Evolutionary conservation across 2,113 vertebrate genomes (phyloP).

Genomic region (Melierax canorus): DNA sequence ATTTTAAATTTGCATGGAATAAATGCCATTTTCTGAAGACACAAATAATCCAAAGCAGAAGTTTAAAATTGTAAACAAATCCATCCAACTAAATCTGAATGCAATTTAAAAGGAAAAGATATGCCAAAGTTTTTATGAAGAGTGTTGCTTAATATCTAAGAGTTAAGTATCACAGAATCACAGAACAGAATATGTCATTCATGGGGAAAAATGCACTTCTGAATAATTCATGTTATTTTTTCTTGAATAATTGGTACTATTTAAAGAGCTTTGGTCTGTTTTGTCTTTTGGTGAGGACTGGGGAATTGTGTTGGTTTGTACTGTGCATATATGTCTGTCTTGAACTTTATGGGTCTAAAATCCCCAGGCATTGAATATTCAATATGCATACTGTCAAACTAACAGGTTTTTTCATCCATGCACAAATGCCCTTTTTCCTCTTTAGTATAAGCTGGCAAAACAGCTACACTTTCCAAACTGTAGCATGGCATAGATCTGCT

Average conservation of each 20-base stretch:
- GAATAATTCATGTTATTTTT: not conserved
- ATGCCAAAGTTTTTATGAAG: not conserved
- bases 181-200: not conserved
- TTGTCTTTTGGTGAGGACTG: not conserved
- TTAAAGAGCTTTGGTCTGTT: not conserved
- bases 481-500: not conserved
- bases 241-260: not conserved
- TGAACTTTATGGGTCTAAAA: not conserved
- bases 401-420: not conserved
- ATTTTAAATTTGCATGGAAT: not conserved
- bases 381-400: not conserved
- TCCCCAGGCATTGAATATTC: not conserved
- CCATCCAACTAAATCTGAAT: not conserved
- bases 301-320: not conserved
- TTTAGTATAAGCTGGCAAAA: not conserved
- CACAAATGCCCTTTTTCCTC: not conserved
- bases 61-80: not conserved
- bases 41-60: not conserved
- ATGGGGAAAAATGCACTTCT: not conserved
- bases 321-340: not conserved
- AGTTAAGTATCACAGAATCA: not conserved
- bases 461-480: not conserved
- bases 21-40: not conserved
- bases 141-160: not conserved
- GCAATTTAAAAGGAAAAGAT: not conserved